Evolutionary conservation across 1,140 invertebrate genomes (phyloP), one percentile per base, ranked within the genome.

Genomic region (Oncopodura yosiiana): DNA sequence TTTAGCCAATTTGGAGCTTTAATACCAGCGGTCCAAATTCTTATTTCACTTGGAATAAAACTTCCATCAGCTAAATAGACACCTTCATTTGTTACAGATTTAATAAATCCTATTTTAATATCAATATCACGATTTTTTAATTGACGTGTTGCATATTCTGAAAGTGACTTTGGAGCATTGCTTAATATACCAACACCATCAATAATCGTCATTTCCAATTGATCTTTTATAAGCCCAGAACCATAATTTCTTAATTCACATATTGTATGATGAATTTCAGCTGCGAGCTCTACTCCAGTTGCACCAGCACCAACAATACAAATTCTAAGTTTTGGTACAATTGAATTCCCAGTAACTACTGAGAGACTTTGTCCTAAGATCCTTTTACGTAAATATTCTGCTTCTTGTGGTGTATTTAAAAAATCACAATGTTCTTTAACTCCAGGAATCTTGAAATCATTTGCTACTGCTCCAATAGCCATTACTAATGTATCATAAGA

Each of bases 11-110:
- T 44, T 0, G 58, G 53, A 3, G 53, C 58, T 41, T 60, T 60
- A 8, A 60, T 60, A 3, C 58, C 58, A 23, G 58, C 58, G 0
- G 58, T 60, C 58, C 58, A 60, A 27, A 60, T 55, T 46, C 48
- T 55, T 0, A 60, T 55, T 14, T 60, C 58, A 14, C 18, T 37
- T 27, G 36, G 16, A 6, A 60, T 19, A 5, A 49, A n/a, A n/a
- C 21, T 45, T 1, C 58, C 58, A 36, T 60, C 58, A 6, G 34
- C 12, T 12, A 60, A 26, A 6, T 36, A 11, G 34, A 60, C 55
- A 29, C 58, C 58, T n/a, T 50, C 30, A 0, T 26, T 12, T 8
- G 29, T 52, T 5, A 55, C 58, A 2, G 45, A 37, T 46, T 60
- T 50, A 3, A 60, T 60, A 8, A 32, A 14, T 30, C 48, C 52